These are phyloP conservation scores for Andrena trimmerana DNA, from an alignment of 2,888 invertebrate species.

Conservation along the genomic window DNA sequence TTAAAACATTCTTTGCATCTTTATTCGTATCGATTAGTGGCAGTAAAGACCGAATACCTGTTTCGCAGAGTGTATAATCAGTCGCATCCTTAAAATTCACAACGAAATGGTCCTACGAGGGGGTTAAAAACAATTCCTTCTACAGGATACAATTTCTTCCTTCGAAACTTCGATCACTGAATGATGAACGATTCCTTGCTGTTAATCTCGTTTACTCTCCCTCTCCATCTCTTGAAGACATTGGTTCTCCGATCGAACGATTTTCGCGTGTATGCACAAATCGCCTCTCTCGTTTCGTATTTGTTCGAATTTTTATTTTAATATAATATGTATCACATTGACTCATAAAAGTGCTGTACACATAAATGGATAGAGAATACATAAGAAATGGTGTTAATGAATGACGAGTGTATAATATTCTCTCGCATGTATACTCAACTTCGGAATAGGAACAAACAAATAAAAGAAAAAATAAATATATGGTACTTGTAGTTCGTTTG, in stretches of 20 bases:
- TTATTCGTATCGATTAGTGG: conserved; percentile 42
- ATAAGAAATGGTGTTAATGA: conserved; percentile 66
- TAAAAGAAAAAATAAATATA: conserved; percentile 78
- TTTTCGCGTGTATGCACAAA: conserved; percentile 43
- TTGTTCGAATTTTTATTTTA: conserved; percentile 79
- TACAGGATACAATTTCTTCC: neutral
- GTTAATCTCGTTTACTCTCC: neutral
- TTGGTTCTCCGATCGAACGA: neutral
- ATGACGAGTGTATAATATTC: conserved; percentile 64
- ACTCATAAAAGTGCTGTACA: conserved; percentile 84
- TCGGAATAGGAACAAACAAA: conserved; percentile 84
- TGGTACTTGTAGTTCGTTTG: conserved; percentile 43
- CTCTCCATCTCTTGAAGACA: neutral
- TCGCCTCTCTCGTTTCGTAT: conserved; percentile 51
- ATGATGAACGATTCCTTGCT: neutral
- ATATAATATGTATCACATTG: conserved; percentile 82
- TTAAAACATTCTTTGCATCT: conserved; percentile 36
- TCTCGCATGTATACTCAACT: conserved; percentile 78
- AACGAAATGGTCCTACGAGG: conserved; percentile 25
- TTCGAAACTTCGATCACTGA: neutral
- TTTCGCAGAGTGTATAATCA: conserved; percentile 30
- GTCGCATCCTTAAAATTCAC: conserved; percentile 27
- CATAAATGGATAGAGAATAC: conserved; percentile 76
- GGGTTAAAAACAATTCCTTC: conserved; percentile 1
- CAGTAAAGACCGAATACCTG: conserved; percentile 30